These are phyloP conservation scores for Tupaia chinensis DNA, from an alignment of 2,113 vertebrate species.

Conservation along the genomic window DNA sequence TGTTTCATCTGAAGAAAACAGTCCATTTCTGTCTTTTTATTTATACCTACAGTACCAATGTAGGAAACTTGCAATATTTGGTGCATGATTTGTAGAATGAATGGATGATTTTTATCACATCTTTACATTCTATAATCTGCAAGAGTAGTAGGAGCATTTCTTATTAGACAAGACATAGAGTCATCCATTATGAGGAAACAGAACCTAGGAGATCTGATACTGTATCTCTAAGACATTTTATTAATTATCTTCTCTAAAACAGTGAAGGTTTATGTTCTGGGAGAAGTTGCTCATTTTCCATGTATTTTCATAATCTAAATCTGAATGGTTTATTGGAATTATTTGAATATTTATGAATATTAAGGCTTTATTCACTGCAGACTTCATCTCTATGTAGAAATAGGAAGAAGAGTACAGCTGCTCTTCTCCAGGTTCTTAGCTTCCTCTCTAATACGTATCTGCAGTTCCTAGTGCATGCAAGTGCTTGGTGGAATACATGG, in stretches of 20 bases:
- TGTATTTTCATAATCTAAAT: neutral
- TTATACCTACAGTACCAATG: neutral
- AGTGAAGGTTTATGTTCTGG: neutral
- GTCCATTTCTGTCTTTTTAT: neutral
- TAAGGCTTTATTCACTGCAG: neutral
- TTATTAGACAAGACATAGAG: neutral
- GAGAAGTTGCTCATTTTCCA: neutral
- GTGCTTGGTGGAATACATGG: neutral
- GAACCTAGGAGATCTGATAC: neutral
- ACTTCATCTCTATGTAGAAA: neutral
- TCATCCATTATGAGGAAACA: neutral
- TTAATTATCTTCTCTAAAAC: neutral
- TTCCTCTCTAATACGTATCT: neutral
- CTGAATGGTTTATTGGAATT: neutral
- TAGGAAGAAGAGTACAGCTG: neutral
- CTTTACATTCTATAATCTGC: neutral
- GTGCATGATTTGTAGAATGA: slow-evolving; percentile 6
- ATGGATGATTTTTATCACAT: neutral
- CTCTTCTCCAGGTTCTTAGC: neutral
- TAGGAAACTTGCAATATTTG: neutral
- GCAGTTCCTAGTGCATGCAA: neutral
- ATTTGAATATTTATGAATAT: neutral
- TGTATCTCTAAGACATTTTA: neutral
- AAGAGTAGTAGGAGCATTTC: neutral
- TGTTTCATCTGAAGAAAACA: neutral